These are phyloP conservation scores for Boloria euphrosyne DNA, from an alignment of 2,888 invertebrate genomes.

Conservation along the genomic window DNA sequence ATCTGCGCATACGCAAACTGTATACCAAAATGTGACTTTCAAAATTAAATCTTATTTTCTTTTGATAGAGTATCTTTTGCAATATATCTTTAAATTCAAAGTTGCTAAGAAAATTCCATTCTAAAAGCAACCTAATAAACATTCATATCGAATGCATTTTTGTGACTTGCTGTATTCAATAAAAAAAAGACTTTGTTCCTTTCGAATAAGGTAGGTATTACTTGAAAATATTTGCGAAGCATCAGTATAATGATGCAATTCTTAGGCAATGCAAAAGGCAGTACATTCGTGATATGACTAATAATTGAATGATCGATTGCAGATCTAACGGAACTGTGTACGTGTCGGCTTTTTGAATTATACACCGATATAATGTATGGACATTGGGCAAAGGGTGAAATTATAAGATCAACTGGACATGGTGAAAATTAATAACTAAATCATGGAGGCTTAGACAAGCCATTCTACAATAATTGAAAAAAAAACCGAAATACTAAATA, in stretches of 20 bases:
- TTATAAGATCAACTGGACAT: background rate
- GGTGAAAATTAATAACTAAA: too few species aligned
- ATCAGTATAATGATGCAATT: slow-evolving; percentile 30
- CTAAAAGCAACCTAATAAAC: slow-evolving; percentile 36
- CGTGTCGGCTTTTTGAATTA: slow-evolving; percentile 33
- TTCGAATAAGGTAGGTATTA: background rate
- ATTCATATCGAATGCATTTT: slow-evolving; percentile 38
- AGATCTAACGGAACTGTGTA: slow-evolving; percentile 62
- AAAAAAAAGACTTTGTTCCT: slow-evolving; percentile 2
- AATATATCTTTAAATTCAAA: slow-evolving; percentile 8
- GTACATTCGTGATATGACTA: slow-evolving; percentile 61
- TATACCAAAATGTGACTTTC: background rate
- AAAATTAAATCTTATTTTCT: slow-evolving; percentile 24
- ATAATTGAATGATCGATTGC: slow-evolving; percentile 57
- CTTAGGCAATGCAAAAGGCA: slow-evolving; percentile 54
- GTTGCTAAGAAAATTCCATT: slow-evolving; percentile 36
- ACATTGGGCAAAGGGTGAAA: background rate
- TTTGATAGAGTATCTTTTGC: slow-evolving; percentile 28
- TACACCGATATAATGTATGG: slow-evolving; percentile 9
- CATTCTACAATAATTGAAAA: too few species aligned
- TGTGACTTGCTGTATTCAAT: background rate
- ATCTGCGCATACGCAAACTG: slow-evolving; percentile 54
- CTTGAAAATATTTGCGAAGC: slow-evolving; percentile 7
- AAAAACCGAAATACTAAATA: too few species aligned
- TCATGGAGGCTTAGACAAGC: too few species aligned